These are phyloP conservation scores for Centrocercus urophasianus DNA, from an alignment of 2,113 vertebrate genomes.

Conservation along the genomic window DNA sequence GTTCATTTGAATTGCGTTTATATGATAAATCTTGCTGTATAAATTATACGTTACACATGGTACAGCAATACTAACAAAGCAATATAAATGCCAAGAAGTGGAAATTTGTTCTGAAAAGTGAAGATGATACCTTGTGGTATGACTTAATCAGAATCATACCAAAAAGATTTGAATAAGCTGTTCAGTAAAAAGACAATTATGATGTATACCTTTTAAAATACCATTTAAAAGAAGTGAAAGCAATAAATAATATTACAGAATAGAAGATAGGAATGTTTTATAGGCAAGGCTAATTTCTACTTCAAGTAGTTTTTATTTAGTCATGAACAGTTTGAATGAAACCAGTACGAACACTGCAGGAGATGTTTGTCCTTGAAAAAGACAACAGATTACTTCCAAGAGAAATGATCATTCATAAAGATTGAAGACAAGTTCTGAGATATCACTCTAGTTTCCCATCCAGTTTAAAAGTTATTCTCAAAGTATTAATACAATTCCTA, in stretches of 20 bases:
- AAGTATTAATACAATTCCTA: background rate
- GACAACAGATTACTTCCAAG: background rate
- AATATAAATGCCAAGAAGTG: background rate
- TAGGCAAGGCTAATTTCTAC: background rate
- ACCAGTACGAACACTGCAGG: background rate
- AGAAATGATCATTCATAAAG: background rate
- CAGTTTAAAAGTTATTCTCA: background rate
- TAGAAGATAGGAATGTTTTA: background rate
- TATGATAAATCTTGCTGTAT: background rate
- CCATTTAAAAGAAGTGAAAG: background rate
- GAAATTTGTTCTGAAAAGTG: background rate
- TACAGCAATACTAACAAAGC: background rate
- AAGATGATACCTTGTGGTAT: background rate
- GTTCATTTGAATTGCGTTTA: background rate
- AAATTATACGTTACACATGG: background rate
- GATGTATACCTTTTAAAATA: background rate
- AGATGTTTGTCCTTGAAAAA: background rate
- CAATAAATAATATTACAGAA: background rate
- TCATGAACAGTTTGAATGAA: background rate
- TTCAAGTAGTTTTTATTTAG: background rate
- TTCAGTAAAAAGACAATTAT: background rate
- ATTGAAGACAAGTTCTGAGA: background rate
- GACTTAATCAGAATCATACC: background rate
- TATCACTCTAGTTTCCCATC: background rate
- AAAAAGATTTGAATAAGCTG: background rate